Evolutionary conservation across 2,888 invertebrate species (phyloP).

Genomic region (Polymixis flavicincta): DNA sequence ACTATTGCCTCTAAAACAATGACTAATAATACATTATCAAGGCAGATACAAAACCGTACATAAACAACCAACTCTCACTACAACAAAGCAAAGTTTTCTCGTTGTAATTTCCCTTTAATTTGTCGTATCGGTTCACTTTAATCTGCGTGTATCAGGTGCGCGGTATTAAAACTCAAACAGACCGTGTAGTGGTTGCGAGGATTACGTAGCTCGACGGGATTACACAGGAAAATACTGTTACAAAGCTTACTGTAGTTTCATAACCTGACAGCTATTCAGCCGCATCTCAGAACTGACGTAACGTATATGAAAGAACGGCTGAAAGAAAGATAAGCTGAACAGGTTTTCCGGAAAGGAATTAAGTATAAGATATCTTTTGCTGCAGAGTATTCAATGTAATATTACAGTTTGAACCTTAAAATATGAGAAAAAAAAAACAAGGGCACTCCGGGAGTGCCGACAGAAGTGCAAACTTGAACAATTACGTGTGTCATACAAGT

Average conservation of each 20-base stretch:
- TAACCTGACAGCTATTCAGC: conserved; percentile 16
- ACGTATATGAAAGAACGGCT: neutral
- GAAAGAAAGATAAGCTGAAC: conserved; percentile 3
- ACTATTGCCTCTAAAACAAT: neutral
- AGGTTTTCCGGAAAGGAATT: neutral
- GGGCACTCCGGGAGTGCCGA: too few relatives aligned
- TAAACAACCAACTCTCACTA: conserved; percentile 4
- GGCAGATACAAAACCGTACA: neutral
- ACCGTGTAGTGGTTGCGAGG: conserved; percentile 36
- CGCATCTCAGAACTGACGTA: neutral
- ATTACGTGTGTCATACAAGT: too few relatives aligned
- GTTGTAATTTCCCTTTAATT: conserved; percentile 51
- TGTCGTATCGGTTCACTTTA: conserved; percentile 60
- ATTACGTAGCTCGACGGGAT: conserved; percentile 29
- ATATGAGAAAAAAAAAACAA: too few relatives aligned
- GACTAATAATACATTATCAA: neutral
- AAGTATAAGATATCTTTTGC: neutral
- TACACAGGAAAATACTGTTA: conserved; percentile 34
- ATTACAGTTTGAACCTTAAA: too few relatives aligned
- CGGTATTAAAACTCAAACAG: conserved; percentile 52
- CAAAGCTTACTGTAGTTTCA: conserved; percentile 16
- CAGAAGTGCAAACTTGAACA: too few relatives aligned
- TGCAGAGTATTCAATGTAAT: neutral
- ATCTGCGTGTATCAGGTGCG: conserved; percentile 45
- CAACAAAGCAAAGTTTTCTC: conserved; percentile 5